Conservation (phyloP, 2,113 vertebrate genomes). For the Strix aluco region DNA sequence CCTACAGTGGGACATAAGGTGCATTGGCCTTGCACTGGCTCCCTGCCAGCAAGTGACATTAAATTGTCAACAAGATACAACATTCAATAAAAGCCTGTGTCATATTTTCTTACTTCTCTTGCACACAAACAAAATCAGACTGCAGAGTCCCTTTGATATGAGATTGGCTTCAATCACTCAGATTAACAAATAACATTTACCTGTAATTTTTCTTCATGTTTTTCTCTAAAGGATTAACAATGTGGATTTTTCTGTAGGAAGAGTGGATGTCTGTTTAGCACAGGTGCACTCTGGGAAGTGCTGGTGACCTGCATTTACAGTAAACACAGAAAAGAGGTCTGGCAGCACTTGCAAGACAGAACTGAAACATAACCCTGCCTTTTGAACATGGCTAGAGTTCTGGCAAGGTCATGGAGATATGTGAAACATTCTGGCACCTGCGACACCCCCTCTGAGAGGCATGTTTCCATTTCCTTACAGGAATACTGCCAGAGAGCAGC, state of each 20-base stretch:
- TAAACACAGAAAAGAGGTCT: conserved; percentile 57
- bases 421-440: neutral
- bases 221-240: conserved; percentile 2
- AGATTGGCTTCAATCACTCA: conserved; percentile 11
- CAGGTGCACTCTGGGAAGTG: conserved; percentile 8
- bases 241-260: neutral
- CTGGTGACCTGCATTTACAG: conserved; percentile 60
- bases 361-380: neutral
- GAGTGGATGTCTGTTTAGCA: neutral
- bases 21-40: neutral
- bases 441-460: neutral
- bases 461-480: neutral
- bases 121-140: conserved; percentile 26
- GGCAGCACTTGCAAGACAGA: neutral
- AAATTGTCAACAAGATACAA: neutral
- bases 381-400: conserved; percentile 44
- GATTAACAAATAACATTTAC: conserved; percentile 13
- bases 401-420: neutral
- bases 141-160: neutral
- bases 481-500: neutral
- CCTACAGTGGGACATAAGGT: neutral
- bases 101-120: neutral
- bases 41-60: neutral
- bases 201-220: neutral
- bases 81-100: neutral